Conservation (phyloP, 2,113 vertebrate species). For the Periophthalmodon schlosseri region DNA sequence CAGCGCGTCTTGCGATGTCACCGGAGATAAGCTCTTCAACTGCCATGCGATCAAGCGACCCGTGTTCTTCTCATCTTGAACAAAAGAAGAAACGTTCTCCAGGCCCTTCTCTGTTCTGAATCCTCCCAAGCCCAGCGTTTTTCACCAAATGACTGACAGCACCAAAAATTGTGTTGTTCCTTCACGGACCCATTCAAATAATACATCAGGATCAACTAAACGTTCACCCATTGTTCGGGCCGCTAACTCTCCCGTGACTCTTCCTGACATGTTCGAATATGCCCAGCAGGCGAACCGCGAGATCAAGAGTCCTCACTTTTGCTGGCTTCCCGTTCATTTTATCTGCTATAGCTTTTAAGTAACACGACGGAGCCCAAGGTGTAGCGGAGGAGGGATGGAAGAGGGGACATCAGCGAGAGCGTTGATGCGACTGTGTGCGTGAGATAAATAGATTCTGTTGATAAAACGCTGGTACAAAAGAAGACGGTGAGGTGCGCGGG, state of each 20-base stretch:
- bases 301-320: slow-evolving; percentile 23
- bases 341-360: slow-evolving; percentile 23
- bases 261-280: slow-evolving; percentile 31
- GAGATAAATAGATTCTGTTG: slow-evolving; percentile 36
- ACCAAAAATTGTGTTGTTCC: slow-evolving; percentile 36
- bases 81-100: slow-evolving; percentile 26
- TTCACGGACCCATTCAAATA: slow-evolving; percentile 22
- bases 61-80: slow-evolving; percentile 15
- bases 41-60: slow-evolving; percentile 16
- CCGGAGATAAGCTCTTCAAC: slow-evolving; percentile 1
- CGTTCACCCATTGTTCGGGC: slow-evolving; percentile 16
- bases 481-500: slow-evolving; percentile 7
- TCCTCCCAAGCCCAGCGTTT: slow-evolving; percentile 38
- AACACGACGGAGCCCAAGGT: slow-evolving; percentile 29
- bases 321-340: slow-evolving; percentile 7
- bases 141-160: slow-evolving; percentile 38
- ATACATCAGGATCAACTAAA: slow-evolving; percentile 37
- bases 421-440: slow-evolving; percentile 23
- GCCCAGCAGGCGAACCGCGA: slow-evolving; percentile 49
- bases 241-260: slow-evolving; percentile 25
- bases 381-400: slow-evolving; percentile 23
- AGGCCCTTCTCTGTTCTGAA: slow-evolving; percentile 19
- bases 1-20: slow-evolving; percentile 12
- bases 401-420: slow-evolving; percentile 16
- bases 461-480: slow-evolving; percentile 10